Percentiles rank a stretch among this genome's conserved stretches.
phyloP scores from a whole-genome alignment of 2,888 invertebrate species.

The Scelioninae gen. 1 region DNA sequence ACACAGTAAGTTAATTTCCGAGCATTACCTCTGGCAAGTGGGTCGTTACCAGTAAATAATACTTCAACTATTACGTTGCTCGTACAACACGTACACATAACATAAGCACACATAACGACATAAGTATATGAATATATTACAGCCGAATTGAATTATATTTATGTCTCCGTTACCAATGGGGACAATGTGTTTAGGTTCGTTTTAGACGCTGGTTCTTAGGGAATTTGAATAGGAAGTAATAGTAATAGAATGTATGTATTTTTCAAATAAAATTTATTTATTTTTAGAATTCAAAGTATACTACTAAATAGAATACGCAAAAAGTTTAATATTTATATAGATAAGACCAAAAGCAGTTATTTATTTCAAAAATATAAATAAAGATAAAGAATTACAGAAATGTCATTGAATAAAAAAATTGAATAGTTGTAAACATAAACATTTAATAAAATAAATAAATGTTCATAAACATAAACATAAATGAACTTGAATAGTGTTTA shows the following conservation, averaged over 20 bases:
- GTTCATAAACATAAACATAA: too few relatives aligned
- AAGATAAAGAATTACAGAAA: too few relatives aligned
- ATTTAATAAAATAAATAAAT: too few relatives aligned
- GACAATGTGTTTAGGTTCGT: conserved; percentile 11
- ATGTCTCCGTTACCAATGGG: conserved; percentile 8
- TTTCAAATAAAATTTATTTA: too few relatives aligned
- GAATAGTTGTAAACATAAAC: too few relatives aligned
- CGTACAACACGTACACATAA: conserved; percentile 69
- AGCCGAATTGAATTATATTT: conserved; percentile 53
- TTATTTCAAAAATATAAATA: too few relatives aligned
- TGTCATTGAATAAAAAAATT: too few relatives aligned
- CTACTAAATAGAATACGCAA: too few relatives aligned
- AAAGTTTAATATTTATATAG: too few relatives aligned
- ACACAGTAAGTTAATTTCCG: conserved; percentile 67
- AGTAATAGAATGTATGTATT: not conserved
- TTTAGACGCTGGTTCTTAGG: not conserved
- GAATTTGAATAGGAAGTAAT: not conserved
- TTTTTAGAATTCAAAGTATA: too few relatives aligned
- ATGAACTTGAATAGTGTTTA: too few relatives aligned
- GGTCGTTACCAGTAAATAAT: conserved; percentile 81
- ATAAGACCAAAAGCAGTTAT: too few relatives aligned
- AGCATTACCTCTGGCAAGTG: conserved; percentile 72
- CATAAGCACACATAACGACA: conserved; percentile 51
- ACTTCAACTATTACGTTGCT: conserved; percentile 76
- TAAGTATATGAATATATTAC: conserved; percentile 53